Evolutionary conservation across 2,113 vertebrate genomes (phyloP).

Genomic region (Oxygymnocypris stewartii): DNA sequence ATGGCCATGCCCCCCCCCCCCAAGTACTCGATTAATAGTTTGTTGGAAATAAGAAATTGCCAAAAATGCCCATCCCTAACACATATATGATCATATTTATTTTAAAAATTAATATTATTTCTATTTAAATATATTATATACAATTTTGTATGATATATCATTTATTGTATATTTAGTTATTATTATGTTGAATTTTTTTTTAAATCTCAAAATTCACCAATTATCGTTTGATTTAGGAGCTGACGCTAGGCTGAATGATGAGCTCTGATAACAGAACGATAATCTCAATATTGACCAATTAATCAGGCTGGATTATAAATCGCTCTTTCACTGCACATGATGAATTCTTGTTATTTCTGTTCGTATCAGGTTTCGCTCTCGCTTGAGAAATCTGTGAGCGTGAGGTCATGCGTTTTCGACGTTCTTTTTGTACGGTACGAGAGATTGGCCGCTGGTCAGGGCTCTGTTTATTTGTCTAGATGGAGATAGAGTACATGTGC

Average conservation of each 20-base stretch:
- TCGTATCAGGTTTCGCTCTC: not conserved
- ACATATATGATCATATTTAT: no score
- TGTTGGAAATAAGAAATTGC: no score
- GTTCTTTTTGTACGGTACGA: constrained; percentile 3
- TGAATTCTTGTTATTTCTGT: constrained; percentile 19
- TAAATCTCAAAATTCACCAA: not conserved
- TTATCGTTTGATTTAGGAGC: not conserved
- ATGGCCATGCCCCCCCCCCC: no score
- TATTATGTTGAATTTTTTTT: no score
- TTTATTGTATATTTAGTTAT: not conserved
- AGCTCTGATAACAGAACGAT: not conserved
- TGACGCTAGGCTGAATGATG: not conserved
- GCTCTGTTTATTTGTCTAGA: constrained; percentile 57
- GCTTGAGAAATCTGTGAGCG: not conserved
- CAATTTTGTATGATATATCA: not conserved
- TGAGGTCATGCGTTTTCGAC: constrained; percentile 9
- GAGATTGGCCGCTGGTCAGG: constrained; percentile 34
- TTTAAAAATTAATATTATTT: no score
- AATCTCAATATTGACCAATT: not conserved
- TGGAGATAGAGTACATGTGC: constrained; percentile 53
- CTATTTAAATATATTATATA: no score
- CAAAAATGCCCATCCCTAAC: no score
- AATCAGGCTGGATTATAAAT: not conserved
- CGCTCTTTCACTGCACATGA: not conserved
- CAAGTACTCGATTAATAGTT: no score